Evolutionary conservation across 2,113 vertebrate genomes (phyloP).

Genomic region (Heterochromis multidens): DNA sequence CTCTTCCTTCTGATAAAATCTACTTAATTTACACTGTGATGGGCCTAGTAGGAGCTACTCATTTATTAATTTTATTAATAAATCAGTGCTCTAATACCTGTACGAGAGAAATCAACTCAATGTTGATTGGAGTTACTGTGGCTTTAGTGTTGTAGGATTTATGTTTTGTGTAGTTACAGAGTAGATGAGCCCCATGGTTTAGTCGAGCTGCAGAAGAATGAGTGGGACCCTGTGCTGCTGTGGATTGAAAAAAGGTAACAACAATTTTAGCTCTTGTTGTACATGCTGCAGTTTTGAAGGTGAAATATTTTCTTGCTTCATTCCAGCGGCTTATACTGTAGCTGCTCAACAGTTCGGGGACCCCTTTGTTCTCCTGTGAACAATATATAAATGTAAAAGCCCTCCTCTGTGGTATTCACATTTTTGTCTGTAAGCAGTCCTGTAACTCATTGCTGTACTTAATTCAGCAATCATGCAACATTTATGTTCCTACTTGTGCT

Average conservation of each 20-base stretch:
- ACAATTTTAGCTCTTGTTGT: not conserved
- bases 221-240: slow-evolving; percentile 90
- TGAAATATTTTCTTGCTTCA: rapidly evolving
- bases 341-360: no score
- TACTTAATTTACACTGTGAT: not conserved
- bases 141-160: not conserved
- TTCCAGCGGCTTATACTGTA: not conserved
- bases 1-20: not conserved
- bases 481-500: no score
- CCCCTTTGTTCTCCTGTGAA: not conserved
- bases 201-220: slow-evolving; percentile 91
- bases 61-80: not conserved
- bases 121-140: rapidly evolving
- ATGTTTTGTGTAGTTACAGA: slow-evolving; percentile 82
- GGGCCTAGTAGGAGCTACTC: not conserved
- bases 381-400: not conserved
- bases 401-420: not conserved
- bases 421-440: no score
- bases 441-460: not conserved
- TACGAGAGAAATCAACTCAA: not conserved
- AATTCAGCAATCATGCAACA: no score
- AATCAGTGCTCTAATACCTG: not conserved
- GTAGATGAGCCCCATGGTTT: slow-evolving; percentile 89
- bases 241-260: slow-evolving; percentile 91
- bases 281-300: not conserved